phyloP scores from a whole-genome alignment of 2,888 invertebrate species.

The Oeneis ivallda region DNA sequence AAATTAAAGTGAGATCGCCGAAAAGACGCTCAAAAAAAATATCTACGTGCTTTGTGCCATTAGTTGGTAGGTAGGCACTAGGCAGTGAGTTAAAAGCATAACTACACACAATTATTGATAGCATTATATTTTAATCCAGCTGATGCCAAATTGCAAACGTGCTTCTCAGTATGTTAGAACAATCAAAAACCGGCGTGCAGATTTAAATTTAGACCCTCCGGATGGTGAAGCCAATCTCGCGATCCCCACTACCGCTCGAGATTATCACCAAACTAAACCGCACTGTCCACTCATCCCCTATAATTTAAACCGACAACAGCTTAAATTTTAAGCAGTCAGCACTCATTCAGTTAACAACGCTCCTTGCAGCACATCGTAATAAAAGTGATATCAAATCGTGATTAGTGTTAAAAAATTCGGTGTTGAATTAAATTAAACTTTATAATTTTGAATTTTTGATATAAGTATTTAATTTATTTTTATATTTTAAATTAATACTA shows the following conservation, averaged over 20 bases:
- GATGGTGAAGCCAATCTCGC: not conserved
- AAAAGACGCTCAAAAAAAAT: no score
- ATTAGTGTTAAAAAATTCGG: no score
- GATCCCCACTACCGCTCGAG: conserved; percentile 5
- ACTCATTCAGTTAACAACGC: conserved; percentile 1
- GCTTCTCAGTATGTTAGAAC: not conserved
- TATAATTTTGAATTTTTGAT: not conserved
- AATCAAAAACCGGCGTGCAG: not conserved
- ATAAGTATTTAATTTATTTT: no score
- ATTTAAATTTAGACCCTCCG: conserved; percentile 13
- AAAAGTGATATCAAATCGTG: no score
- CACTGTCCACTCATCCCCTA: not conserved
- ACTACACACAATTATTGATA: no score
- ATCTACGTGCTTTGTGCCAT: no score
- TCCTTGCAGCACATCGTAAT: not conserved
- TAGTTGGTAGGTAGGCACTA: no score
- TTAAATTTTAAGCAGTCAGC: not conserved
- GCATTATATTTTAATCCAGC: not conserved
- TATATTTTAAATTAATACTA: not conserved
- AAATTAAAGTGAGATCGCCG: no score
- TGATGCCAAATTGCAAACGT: conserved; percentile 13
- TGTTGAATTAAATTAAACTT: not conserved
- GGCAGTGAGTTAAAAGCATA: no score
- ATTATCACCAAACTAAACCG: not conserved
- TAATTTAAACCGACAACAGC: not conserved